A percentile compares a stretch with the other conserved stretches of the same genome.
phyloP scores from a whole-genome alignment of 2,113 vertebrate species.

The Motacilla alba region DNA sequence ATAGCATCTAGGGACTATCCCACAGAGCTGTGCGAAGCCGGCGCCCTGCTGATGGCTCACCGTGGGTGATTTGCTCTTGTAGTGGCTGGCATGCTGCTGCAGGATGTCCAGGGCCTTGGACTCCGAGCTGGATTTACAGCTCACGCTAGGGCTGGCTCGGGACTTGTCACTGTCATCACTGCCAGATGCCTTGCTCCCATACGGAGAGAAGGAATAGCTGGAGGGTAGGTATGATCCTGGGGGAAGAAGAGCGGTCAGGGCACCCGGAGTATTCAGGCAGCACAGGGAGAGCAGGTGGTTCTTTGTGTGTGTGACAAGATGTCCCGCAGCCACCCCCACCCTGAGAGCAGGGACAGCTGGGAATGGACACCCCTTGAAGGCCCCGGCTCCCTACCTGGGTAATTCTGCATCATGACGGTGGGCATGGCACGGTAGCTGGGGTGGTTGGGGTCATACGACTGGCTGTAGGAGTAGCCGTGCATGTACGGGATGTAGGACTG shows the following conservation, averaged over 20 bases:
- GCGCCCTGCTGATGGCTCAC: slow-evolving; percentile 66
- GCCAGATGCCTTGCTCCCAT: slow-evolving; percentile 86
- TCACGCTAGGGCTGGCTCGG: slow-evolving; percentile 90
- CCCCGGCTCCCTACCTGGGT: slow-evolving; percentile 82
- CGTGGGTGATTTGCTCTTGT: slow-evolving; percentile 99
- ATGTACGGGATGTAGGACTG: slow-evolving; percentile 98
- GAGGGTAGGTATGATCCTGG: slow-evolving; percentile 93
- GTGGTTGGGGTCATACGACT: slow-evolving; percentile 94
- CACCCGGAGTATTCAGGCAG: fast-evolving
- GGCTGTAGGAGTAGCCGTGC: slow-evolving; percentile 96
- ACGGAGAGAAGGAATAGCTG: slow-evolving; percentile 95
- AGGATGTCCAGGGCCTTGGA: slow-evolving; percentile 97
- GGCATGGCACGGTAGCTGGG: slow-evolving; percentile 95
- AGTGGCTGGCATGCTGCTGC: slow-evolving; percentile 98
- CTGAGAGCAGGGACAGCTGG: neutral
- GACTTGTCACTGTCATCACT: slow-evolving; percentile 92
- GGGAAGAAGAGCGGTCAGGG: neutral
- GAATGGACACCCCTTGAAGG: fast-evolving
- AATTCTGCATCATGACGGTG: slow-evolving; percentile 99
- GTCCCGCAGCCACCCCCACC: neutral
- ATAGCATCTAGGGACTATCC: neutral
- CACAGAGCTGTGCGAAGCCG: neutral
- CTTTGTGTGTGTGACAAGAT: neutral
- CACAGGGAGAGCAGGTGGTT: neutral
- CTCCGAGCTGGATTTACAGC: slow-evolving; percentile 88